Conservation (phyloP, 2,797 vertebrate genomes). For the Chanos chanos region DNA sequence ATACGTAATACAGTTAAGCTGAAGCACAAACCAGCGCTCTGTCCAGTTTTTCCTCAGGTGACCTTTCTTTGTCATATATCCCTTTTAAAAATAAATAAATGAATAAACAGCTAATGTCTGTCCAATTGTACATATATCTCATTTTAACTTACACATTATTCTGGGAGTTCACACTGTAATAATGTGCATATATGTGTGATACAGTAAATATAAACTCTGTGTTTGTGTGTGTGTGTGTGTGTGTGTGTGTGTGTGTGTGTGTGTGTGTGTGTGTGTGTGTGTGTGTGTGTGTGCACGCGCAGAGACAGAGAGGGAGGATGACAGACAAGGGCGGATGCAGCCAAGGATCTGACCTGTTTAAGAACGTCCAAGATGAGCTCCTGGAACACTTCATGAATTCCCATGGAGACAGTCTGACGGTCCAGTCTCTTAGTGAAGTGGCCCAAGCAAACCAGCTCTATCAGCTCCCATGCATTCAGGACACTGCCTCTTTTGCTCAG, state of each 20-base stretch:
- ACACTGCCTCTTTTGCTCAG: too few species aligned
- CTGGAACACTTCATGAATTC: slow-evolving; percentile 86
- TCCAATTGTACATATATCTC: too few species aligned
- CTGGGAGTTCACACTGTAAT: too few species aligned
- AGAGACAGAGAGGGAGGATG: too few species aligned
- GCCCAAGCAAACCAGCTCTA: slow-evolving; percentile 82
- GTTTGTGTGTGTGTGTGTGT: too few species aligned
- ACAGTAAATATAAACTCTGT: too few species aligned
- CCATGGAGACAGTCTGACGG: slow-evolving; percentile 85
- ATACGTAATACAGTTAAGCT: slow-evolving; percentile 83
- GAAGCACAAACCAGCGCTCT: slow-evolving; percentile 94
- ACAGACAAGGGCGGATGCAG: neutral
- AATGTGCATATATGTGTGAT: too few species aligned
- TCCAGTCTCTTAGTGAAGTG: slow-evolving; percentile 92
- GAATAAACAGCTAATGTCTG: too few species aligned
- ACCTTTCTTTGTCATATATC: slow-evolving; percentile 96
- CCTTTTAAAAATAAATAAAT: slow-evolving; percentile 61
- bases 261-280: too few species aligned
- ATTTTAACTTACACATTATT: too few species aligned
- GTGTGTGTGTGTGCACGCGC: too few species aligned
- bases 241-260: too few species aligned
- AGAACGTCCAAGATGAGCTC: slow-evolving; percentile 91
- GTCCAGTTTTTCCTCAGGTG: slow-evolving; percentile 98
- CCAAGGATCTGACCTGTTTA: slow-evolving; percentile 82
- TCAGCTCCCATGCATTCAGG: slow-evolving; percentile 86